Evolutionary conservation across 2,113 vertebrate genomes (phyloP), one percentile per base, ranked within the genome.

Genomic region (Lasiurus cinereus): DNA sequence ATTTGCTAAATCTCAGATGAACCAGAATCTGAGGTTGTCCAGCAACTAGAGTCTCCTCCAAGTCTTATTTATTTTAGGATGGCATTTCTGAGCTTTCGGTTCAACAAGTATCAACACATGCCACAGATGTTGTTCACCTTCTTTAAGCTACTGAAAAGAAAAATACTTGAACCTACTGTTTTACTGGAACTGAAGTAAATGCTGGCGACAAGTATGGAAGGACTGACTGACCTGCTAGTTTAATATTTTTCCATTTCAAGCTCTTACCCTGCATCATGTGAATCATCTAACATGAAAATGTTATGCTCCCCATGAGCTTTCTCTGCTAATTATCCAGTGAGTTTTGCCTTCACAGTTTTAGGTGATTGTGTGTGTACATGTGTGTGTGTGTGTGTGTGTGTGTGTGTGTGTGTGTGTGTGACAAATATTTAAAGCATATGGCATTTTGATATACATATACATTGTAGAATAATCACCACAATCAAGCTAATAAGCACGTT

Each of bases 81-180:
- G 91, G 95, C 56, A 39, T 94, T 96, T 96, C 88, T 96, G 91
- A 97, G 83, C 97, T 94, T 93, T 93, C 74, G 94, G 93, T 92
- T 88, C 82, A 96, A 91, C 91, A 96, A 97, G 76, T 95, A 97
- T 90, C 94, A 97, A 97, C 93, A 97, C 92, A 79, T 69, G 79
- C 36, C 92, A 93, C 96, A 98, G 96, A 96, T 95, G 97, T 95
- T 88, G 91, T 70, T 97, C 91, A 95, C 97, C 97, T 96, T 97
- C 77, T 91, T 76, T 62, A 98, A 79, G 74, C 94, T 95, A 96
- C 95, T 93, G 88, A 93, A 84, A 96, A 97, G 87, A 88, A 96
- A 95, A 95, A 76, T 72, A 79, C 33, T 27, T 72, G 69, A 70
- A 70, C n/a, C n/a, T 79, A 31, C 88, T 79, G 31, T 54, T 39